Evolutionary conservation across 2,888 invertebrate genomes (phyloP).

Genomic region (Megalurothrips usitatus): DNA sequence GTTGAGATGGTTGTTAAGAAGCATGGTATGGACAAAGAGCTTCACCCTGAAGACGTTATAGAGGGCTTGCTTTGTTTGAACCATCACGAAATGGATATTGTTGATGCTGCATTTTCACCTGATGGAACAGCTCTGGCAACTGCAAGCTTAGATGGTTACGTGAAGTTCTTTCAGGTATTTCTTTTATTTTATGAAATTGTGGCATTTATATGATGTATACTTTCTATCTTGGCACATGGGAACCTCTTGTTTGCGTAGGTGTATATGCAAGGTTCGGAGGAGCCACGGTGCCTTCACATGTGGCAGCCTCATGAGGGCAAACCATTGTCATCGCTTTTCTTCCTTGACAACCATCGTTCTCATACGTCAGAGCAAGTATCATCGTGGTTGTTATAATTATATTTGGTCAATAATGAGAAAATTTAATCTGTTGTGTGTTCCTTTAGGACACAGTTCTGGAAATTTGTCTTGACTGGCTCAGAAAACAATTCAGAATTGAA

Average conservation of each 20-base stretch:
- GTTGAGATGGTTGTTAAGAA: slow-evolving; percentile 48
- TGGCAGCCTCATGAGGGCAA: slow-evolving; percentile 91
- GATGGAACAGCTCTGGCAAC: slow-evolving; percentile 93
- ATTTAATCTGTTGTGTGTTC: slow-evolving; percentile 34
- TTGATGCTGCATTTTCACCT: slow-evolving; percentile 86
- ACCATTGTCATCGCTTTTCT: slow-evolving; percentile 83
- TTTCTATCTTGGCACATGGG: slow-evolving; percentile 18
- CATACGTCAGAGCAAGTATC: slow-evolving; percentile 67
- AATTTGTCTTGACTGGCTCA: slow-evolving; percentile 88
- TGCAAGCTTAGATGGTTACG: slow-evolving; percentile 80
- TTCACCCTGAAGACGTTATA: slow-evolving; percentile 45
- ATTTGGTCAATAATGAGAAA: slow-evolving; percentile 31
- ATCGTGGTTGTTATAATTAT: slow-evolving; percentile 27
- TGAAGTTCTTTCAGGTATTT: slow-evolving; percentile 82
- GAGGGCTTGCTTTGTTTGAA: slow-evolving; percentile 55
- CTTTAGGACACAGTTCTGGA: slow-evolving; percentile 78
- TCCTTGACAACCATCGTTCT: slow-evolving; percentile 86
- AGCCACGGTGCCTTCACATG: slow-evolving; percentile 80
- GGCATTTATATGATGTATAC: not conserved
- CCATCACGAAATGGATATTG: slow-evolving; percentile 61
- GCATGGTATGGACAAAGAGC: slow-evolving; percentile 46
- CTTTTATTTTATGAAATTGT: not conserved
- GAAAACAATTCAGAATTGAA: slow-evolving; percentile 86
- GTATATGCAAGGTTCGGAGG: slow-evolving; percentile 56
- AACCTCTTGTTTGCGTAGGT: slow-evolving; percentile 46